phyloP scores from a whole-genome alignment of 2,797 vertebrate species.

The Arnoldichthys spilopterus region DNA sequence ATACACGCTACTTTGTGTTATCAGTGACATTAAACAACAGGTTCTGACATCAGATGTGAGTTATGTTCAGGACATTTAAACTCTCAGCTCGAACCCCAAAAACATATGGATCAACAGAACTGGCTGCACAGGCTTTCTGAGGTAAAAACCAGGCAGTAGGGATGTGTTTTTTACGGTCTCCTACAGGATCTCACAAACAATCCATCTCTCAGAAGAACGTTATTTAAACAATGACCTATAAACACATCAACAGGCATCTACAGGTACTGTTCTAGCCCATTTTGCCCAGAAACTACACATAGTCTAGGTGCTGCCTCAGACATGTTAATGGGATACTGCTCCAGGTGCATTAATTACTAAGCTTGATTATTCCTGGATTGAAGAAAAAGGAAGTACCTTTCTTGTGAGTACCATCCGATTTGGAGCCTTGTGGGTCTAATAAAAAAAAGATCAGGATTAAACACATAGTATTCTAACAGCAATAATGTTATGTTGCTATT shows the following conservation, averaged over 20 bases:
- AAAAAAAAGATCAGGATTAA: conserved; percentile 87
- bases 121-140: not conserved
- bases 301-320: conserved; percentile 9
- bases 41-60: not conserved
- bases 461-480: conserved; percentile 82
- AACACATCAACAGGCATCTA: conserved; percentile 39
- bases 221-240: conserved; percentile 4
- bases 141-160: not conserved
- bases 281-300: conserved; percentile 23
- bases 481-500: conserved; percentile 74
- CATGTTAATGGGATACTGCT: conserved; percentile 40
- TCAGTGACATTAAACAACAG: not conserved
- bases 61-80: not conserved
- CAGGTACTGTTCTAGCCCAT: conserved; percentile 17
- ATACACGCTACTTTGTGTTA: too few relatives aligned
- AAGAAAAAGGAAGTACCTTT: conserved; percentile 82
- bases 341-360: conserved; percentile 51
- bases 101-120: conserved; percentile 10
- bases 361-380: conserved; percentile 59
- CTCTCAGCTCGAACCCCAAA: not conserved
- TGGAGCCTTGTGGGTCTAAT: conserved; percentile 87
- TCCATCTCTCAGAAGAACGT: conserved; percentile 7
- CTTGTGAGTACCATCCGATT: conserved; percentile 86
- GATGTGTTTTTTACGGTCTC: conserved; percentile 8
- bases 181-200: not conserved